These are phyloP conservation scores for Aphidius ervi DNA, from an alignment of 1,140 invertebrate genomes.

Conservation along the genomic window DNA sequence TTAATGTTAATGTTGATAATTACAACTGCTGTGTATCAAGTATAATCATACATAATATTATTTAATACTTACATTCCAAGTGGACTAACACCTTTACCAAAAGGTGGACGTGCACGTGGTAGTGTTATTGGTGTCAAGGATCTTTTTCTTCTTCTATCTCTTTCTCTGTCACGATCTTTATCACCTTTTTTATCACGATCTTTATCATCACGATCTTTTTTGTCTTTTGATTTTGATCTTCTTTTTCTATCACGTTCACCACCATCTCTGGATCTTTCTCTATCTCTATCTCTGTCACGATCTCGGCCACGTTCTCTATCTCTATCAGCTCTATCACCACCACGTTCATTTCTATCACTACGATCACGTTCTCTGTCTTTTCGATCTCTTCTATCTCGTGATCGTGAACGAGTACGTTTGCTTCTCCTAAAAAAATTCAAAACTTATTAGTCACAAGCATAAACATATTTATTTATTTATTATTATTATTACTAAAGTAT, in stretches of 20 bases:
- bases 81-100: constrained; percentile 49
- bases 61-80: constrained; percentile 47
- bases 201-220: constrained; percentile 27
- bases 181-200: constrained; percentile 43
- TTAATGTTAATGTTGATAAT: constrained; percentile 8
- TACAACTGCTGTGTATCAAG: too few relatives aligned
- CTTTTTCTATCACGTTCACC: constrained; percentile 29
- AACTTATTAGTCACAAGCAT: constrained; percentile 4
- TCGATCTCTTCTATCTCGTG: constrained; percentile 47
- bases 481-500: background rate
- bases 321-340: constrained; percentile 30
- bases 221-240: constrained; percentile 41
- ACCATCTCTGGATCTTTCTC: constrained; percentile 23
- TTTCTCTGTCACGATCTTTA: constrained; percentile 22
- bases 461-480: background rate
- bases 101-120: constrained; percentile 48
- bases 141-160: constrained; percentile 42
- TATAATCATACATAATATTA: constrained; percentile 6
- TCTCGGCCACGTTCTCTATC: constrained; percentile 30
- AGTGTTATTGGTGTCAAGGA: constrained; percentile 52
- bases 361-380: constrained; percentile 48
- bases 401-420: constrained; percentile 52
- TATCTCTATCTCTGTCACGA: constrained; percentile 22
- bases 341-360: constrained; percentile 33
- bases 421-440: constrained; percentile 43